These are phyloP conservation scores for Drosophila teissieri DNA, from an alignment of 1,140 invertebrate species.

Conservation along the genomic window DNA sequence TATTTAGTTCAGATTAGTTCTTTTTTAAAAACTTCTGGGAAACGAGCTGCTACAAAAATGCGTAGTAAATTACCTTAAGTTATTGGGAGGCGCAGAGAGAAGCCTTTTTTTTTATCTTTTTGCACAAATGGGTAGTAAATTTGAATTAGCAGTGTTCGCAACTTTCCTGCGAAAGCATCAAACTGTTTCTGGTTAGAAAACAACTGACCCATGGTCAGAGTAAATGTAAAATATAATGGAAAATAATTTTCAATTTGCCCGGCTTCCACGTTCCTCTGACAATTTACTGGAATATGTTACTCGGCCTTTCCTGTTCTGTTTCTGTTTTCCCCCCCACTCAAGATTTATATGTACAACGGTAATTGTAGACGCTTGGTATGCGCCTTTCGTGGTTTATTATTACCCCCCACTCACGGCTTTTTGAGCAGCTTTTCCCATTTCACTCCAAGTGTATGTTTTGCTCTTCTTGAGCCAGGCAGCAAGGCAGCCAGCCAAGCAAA, in stretches of 20 bases:
- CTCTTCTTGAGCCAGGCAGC: conserved; percentile 61
- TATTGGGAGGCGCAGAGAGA: neutral
- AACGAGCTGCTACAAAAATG: neutral
- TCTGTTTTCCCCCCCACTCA: conserved; percentile 8
- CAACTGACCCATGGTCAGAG: conserved; percentile 29
- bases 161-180: conserved; percentile 33
- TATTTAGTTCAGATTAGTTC: neutral
- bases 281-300: conserved; percentile 49
- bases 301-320: conserved; percentile 23
- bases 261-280: neutral
- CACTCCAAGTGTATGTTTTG: conserved; percentile 54
- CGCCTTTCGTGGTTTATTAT: conserved; percentile 75
- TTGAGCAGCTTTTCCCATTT: conserved; percentile 6
- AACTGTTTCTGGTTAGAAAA: conserved; percentile 22
- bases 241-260: conserved; percentile 76
- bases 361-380: conserved; percentile 78
- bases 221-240: conserved; percentile 43
- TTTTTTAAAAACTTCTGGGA: neutral
- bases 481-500: conserved; percentile 69
- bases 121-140: conserved; percentile 29
- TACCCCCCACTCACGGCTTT: conserved; percentile 27
- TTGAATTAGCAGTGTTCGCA: conserved; percentile 54
- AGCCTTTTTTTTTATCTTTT: neutral
- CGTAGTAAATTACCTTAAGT: neutral
- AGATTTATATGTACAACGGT: conserved; percentile 49